These are phyloP conservation scores for Parus major DNA, from an alignment of 2,113 vertebrate species.

Conservation along the genomic window DNA sequence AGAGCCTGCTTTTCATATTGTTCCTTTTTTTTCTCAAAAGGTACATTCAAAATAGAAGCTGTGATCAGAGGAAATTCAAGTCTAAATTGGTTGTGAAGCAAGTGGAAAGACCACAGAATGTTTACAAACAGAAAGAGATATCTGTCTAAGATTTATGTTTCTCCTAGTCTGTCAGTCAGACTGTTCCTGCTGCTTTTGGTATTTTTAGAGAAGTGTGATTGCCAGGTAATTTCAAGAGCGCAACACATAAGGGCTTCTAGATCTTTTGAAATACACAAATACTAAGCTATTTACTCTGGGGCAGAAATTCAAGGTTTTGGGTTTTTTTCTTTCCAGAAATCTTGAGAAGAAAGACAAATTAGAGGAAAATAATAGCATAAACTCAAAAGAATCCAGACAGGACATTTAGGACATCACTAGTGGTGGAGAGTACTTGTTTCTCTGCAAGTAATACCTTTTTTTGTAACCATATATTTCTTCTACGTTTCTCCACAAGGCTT, in stretches of 20 bases:
- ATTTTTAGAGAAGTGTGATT: not conserved
- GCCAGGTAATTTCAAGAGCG: not conserved
- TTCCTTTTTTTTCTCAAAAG: not conserved
- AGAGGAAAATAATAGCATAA: not conserved
- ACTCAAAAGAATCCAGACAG: not conserved
- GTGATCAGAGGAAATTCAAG: not conserved
- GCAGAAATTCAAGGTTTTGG: not conserved
- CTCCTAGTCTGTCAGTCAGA: not conserved
- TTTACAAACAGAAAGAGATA: not conserved
- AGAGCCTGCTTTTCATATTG: not conserved
- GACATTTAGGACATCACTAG: not conserved
- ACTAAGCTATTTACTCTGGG: not conserved
- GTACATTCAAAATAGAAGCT: not conserved
- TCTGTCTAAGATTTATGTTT: not conserved
- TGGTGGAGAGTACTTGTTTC: not conserved
- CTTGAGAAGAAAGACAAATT: not conserved
- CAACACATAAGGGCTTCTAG: not conserved
- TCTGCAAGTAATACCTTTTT: not conserved
- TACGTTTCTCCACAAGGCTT: not conserved
- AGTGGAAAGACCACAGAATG: not conserved
- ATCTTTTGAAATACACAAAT: not conserved
- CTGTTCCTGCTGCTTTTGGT: not conserved
- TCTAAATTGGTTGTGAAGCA: not conserved
- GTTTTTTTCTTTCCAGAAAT: not conserved
- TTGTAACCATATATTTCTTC: not conserved